A percentile compares a stretch with the other conserved stretches of the same genome.
Conservation (phyloP, 2,888 invertebrate species). For the Dromius quadrimaculatus region DNA sequence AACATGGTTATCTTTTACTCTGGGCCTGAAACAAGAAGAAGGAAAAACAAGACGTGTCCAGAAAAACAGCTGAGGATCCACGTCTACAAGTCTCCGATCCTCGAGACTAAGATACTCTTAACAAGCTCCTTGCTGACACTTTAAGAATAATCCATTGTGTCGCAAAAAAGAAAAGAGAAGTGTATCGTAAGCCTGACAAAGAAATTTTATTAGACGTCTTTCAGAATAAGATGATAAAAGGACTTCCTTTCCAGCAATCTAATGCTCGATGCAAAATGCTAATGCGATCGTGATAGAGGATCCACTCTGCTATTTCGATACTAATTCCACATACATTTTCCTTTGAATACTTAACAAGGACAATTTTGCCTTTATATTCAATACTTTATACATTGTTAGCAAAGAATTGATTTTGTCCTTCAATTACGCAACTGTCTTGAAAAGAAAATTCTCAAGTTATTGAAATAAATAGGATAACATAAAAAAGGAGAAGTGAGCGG, state of each 20-base stretch:
- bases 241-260: conserved; percentile 10
- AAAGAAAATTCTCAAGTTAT: no score
- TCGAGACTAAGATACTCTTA: conserved; percentile 28
- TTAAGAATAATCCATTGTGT: conserved; percentile 46
- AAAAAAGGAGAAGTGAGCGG: background rate
- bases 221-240: conserved; percentile 31
- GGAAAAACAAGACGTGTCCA: conserved; percentile 44
- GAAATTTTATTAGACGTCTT: conserved; percentile 36
- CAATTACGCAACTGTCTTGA: no score
- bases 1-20: conserved; percentile 34
- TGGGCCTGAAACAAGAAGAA: conserved; percentile 26
- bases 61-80: conserved; percentile 48
- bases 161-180: conserved; percentile 36
- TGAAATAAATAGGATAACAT: no score
- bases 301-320: background rate
- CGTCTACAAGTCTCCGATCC: conserved; percentile 3
- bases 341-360: no score
- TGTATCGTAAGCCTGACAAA: conserved; percentile 38
- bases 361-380: no score
- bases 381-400: no score
- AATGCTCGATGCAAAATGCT: conserved; percentile 27
- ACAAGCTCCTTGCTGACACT: conserved; percentile 47
- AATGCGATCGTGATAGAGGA: conserved; percentile 19
- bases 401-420: no score
- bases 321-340: no score